Evolutionary conservation across 2,113 vertebrate genomes (phyloP).

Genomic region (Murina feae): DNA sequence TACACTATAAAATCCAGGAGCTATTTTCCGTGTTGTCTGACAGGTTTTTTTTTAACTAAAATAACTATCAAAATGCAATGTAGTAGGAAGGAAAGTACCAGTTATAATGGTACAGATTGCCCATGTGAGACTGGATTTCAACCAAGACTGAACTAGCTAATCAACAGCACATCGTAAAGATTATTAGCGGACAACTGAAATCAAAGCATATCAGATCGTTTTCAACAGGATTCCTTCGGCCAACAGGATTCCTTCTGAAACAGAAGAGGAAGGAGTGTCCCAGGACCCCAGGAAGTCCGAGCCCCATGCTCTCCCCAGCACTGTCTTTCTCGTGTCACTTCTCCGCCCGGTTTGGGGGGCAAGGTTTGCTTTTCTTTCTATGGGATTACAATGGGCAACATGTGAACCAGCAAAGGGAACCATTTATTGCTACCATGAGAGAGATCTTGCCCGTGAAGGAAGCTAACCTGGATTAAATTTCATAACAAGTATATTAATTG

Average conservation of each 20-base stretch:
- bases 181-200: not conserved
- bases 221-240: not conserved
- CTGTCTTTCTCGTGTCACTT: not conserved
- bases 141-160: not conserved
- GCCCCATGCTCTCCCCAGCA: accelerated
- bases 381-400: not conserved
- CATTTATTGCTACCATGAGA: not conserved
- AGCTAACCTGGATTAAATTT: not conserved
- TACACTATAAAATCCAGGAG: not conserved
- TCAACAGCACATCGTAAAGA: not conserved
- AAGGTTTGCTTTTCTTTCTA: not conserved
- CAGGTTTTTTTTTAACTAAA: not conserved
- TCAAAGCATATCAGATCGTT: not conserved
- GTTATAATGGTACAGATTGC: not conserved
- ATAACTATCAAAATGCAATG: slow-evolving; percentile 17
- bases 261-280: not conserved
- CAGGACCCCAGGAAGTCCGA: not conserved
- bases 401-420: not conserved
- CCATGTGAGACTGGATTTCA: not conserved
- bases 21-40: not conserved
- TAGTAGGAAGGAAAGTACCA: not conserved
- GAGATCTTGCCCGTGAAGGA: not conserved
- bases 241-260: not conserved
- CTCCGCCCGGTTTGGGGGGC: not conserved
- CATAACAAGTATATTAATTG: not conserved